phyloP scores from a whole-genome alignment of 2,113 vertebrate species.

The Atrichornis clamosus region DNA sequence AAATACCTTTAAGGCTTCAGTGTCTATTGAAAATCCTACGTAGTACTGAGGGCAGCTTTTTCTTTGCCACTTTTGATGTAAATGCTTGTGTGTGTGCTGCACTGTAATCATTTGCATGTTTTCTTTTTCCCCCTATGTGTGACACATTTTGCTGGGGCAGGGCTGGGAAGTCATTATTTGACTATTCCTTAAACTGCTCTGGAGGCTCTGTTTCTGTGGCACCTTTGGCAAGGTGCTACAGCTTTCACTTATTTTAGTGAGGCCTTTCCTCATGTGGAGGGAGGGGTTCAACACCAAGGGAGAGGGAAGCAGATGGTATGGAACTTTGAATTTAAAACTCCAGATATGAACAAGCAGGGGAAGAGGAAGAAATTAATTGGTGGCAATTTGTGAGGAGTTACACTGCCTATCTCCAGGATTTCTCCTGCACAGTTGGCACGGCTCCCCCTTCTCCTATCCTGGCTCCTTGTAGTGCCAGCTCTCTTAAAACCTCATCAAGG shows the following conservation, averaged over 20 bases:
- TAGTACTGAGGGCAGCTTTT: neutral
- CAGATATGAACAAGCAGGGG: neutral
- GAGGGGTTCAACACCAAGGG: neutral
- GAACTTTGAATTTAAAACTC: neutral
- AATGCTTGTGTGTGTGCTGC: neutral
- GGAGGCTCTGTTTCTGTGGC: neutral
- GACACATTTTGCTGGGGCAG: neutral
- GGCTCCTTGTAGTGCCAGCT: neutral
- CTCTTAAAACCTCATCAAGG: neutral
- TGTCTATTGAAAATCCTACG: fast-evolving
- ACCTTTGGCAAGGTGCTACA: neutral
- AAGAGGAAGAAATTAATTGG: neutral
- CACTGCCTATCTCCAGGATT: neutral
- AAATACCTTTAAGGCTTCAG: neutral
- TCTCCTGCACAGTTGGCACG: neutral
- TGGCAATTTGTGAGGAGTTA: neutral
- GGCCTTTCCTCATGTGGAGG: neutral
- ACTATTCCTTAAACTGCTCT: neutral
- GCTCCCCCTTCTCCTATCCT: neutral
- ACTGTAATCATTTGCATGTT: fast-evolving
- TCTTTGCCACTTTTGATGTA: neutral
- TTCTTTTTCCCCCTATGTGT: neutral
- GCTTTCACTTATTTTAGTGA: neutral
- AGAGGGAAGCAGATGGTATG: neutral
- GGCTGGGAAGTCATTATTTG: neutral